Evolutionary conservation across 2,113 vertebrate genomes (phyloP), one percentile per base, ranked within the genome.

Genomic region (Heterochromis multidens): DNA sequence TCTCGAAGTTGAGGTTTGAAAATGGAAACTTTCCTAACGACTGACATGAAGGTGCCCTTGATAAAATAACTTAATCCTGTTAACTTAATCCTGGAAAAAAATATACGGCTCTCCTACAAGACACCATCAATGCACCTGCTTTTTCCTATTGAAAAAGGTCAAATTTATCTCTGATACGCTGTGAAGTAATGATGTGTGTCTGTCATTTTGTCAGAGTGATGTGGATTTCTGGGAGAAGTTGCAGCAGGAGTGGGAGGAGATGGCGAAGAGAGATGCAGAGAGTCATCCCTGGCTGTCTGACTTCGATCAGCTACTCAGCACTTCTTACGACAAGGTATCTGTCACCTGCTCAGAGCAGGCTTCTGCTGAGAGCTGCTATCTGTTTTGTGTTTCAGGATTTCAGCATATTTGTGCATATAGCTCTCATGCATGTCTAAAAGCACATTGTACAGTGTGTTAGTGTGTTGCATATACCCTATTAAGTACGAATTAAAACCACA

Each of bases 181-280:
- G 54, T 43, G n/a, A 58, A 63, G n/a, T 82, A 77, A 81, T 82
- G 33, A 70, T 74, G 21, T 77, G 31, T 85, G 7, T 91, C 52
- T 85, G 80, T 85, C 59, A 33, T 81, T 79, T 70, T 87, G 61
- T 79, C 95, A 99, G 99, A 99, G 98, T 84, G 98, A 99, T 95
- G 97, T 99, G 40, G 99, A 99, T 95, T 99, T 99, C 96, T 99
- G 99, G 99, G 99, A 99, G 95, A 99, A 98, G 93, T 96, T 99
- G 87, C 99, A 99, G 96, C 97, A 98, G 90, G 99, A 99, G 90
- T 97, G 99, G 97, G 99, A 99, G 93, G 98, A 99, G 94, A 99
- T 99, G 99, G 97, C 98, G 0, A 99, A 98, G 92, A 95, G 98
- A 90, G 99, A 99, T 12, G 98, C 99, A 16, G 98, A 99, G 91